Evolutionary conservation across 23 tunicate genomes (phyloP).

Genomic region (Clavelina lepadiformis): DNA sequence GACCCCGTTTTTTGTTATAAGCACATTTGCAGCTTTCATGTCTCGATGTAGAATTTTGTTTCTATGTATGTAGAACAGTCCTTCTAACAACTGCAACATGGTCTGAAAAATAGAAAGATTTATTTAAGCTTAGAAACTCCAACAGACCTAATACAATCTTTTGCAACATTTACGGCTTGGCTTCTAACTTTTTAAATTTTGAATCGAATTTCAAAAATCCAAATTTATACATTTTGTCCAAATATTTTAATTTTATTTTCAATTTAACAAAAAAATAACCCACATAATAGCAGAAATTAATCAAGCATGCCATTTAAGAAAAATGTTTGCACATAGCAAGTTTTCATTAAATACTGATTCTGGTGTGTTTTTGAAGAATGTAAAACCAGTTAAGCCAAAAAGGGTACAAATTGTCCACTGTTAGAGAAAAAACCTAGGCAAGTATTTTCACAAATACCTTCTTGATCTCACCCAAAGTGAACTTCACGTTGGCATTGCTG

Average conservation of each 20-base stretch:
- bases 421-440: background rate
- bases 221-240: background rate
- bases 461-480: slow-evolving; percentile 95
- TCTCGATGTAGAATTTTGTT: slow-evolving; percentile 97
- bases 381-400: too few species aligned
- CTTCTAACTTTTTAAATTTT: too few species aligned
- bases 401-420: too few species aligned
- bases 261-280: too few species aligned
- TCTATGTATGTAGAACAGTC: slow-evolving; percentile 92
- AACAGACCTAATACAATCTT: too few species aligned
- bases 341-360: too few species aligned
- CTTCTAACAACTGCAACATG: slow-evolving; percentile 94
- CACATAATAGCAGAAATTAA: too few species aligned
- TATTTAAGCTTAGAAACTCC: too few species aligned
- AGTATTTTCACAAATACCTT: slow-evolving; percentile 78
- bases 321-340: too few species aligned
- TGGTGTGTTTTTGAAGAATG: too few species aligned
- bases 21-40: slow-evolving; percentile 99
- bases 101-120: slow-evolving; percentile 21
- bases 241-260: background rate
- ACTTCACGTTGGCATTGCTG: slow-evolving; percentile 86
- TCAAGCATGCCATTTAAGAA: too few species aligned
- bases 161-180: too few species aligned
- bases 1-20: slow-evolving; percentile 86
- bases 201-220: background rate